Conservation (phyloP, 2,113 vertebrate species). For the Anhinga anhinga region DNA sequence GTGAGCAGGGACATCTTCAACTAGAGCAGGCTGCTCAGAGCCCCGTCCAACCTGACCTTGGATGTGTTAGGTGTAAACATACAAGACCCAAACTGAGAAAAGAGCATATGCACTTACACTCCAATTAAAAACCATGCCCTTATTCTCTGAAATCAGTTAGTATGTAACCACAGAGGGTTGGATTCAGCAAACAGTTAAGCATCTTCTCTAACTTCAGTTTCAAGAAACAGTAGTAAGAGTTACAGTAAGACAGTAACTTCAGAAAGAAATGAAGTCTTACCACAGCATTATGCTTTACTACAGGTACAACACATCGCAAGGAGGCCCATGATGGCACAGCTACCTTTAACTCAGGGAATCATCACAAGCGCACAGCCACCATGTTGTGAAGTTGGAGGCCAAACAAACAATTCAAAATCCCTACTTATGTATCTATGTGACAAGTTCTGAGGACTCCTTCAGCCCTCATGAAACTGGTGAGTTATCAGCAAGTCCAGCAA, state of each 20-base stretch:
- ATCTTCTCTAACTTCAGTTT: neutral
- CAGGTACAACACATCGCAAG: neutral
- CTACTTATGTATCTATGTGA: neutral
- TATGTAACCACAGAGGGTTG: neutral
- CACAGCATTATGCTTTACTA: neutral
- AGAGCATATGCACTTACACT: neutral
- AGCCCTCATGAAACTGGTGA: neutral
- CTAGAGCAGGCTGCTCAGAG: too few species aligned
- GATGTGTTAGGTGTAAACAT: too few species aligned
- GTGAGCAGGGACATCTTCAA: too few species aligned
- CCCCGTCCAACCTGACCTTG: too few species aligned
- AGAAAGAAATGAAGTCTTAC: neutral
- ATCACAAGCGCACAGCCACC: neutral
- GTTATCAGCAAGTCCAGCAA: neutral
- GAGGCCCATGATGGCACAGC: neutral
- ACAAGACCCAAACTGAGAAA: neutral
- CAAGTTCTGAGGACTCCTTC: neutral
- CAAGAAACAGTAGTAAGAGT: neutral
- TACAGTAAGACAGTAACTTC: neutral
- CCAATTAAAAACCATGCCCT: neutral
- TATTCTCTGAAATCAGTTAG: neutral
- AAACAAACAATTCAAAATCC: neutral
- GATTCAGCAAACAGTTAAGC: neutral
- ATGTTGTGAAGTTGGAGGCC: neutral
- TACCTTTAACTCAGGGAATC: neutral